Conservation (phyloP, 30 jellyfish, hydroid and myxozoan species). For the Turritopsis dohrnii region DNA sequence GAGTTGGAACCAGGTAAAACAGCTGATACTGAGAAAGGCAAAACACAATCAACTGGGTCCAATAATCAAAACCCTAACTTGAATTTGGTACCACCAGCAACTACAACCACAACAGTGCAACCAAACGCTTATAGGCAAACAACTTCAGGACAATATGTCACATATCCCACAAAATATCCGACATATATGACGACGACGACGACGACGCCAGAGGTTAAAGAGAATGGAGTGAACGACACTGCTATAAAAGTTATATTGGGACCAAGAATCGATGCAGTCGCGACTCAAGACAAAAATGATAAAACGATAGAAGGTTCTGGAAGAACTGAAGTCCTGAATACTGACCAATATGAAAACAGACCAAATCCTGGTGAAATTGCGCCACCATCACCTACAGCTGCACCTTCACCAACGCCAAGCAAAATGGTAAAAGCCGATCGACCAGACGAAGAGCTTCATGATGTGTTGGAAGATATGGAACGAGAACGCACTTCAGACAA, state of each 20-base stretch:
- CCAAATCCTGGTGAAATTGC: slow-evolving; percentile 11
- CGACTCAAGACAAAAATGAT: not conserved
- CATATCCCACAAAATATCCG: not conserved
- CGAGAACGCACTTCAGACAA: not conserved
- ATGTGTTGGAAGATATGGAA: slow-evolving; percentile 5
- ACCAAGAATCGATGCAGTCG: not conserved
- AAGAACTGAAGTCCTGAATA: slow-evolving; percentile 1
- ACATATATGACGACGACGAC: not conserved
- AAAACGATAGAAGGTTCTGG: slow-evolving; percentile 11
- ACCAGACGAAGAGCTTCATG: slow-evolving; percentile 13
- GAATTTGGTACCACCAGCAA: not conserved
- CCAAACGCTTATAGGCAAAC: not conserved
- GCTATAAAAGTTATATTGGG: slow-evolving; percentile 17
- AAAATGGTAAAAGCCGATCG: not conserved
- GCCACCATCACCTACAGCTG: not conserved
- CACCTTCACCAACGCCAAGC: slow-evolving; percentile 18
- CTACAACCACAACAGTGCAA: not conserved
- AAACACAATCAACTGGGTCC: not conserved
- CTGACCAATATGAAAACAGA: slow-evolving; percentile 9
- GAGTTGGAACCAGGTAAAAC: not conserved
- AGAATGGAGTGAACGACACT: not conserved
- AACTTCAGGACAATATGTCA: not conserved
- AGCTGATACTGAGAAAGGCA: not conserved
- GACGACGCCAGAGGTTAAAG: not conserved
- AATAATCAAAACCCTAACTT: not conserved